Evolutionary conservation across 2,113 vertebrate genomes (phyloP).

Genomic region (Tachuris rubrigastra): DNA sequence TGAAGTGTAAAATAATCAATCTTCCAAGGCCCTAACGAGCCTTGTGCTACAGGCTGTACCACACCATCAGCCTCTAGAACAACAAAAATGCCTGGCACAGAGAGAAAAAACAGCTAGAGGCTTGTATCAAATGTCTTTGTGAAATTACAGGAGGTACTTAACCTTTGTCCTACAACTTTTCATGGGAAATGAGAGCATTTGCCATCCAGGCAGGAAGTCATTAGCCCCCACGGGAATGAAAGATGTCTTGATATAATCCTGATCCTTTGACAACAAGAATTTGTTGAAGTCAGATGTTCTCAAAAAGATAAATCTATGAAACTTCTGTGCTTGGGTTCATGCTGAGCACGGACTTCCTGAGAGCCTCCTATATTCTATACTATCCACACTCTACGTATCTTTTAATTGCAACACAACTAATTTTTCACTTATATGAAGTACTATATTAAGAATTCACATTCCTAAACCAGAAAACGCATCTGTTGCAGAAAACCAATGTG

Average conservation of each 20-base stretch:
- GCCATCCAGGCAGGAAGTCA: background rate
- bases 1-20: slow-evolving; percentile 5
- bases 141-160: slow-evolving; percentile 12
- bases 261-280: background rate
- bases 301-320: background rate
- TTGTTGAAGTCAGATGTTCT: background rate
- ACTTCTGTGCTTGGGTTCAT: background rate
- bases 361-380: background rate
- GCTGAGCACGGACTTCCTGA: background rate
- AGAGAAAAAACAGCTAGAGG: background rate
- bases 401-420: background rate
- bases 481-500: background rate
- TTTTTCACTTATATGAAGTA: background rate
- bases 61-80: background rate
- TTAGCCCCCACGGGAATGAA: background rate
- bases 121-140: background rate
- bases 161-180: background rate
- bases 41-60: background rate
- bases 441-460: background rate
- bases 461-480: background rate
- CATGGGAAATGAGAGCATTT: slow-evolving; percentile 16
- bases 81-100: background rate
- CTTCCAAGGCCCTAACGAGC: background rate
- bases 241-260: background rate
- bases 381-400: background rate